Conservation (phyloP, 30 jellyfish, hydroid and myxozoan species). For the Aurelia aurita region DNA sequence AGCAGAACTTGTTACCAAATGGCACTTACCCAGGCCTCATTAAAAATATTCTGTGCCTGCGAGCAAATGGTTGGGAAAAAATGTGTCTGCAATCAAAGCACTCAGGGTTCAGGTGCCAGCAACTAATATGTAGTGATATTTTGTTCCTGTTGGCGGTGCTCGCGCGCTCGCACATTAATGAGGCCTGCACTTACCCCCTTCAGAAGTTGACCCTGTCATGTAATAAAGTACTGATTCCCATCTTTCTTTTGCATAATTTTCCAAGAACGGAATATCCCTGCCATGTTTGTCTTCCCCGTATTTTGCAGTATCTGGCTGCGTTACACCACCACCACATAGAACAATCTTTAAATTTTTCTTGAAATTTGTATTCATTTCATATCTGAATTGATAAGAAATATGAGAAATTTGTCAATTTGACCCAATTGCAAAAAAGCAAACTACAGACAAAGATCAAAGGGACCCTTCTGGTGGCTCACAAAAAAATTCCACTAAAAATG, state of each 20-base stretch:
- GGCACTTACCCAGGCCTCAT: too few species aligned
- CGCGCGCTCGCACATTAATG: too few species aligned
- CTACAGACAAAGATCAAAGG: too few species aligned
- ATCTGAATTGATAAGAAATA: slow-evolving; percentile 21
- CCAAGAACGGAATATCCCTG: slow-evolving; percentile 89
- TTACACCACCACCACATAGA: slow-evolving; percentile 94
- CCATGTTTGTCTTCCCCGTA: slow-evolving; percentile 97
- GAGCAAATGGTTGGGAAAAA: too few species aligned
- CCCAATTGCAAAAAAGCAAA: neutral
- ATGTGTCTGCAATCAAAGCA: too few species aligned
- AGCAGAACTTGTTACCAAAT: too few species aligned
- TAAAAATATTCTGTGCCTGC: too few species aligned
- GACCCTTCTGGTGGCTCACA: too few species aligned
- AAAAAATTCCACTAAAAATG: too few species aligned
- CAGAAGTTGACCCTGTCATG: slow-evolving; percentile 96
- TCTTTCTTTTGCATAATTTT: slow-evolving; percentile 94
- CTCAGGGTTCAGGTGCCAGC: too few species aligned
- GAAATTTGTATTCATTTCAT: slow-evolving; percentile 78
- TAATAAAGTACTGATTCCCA: slow-evolving; percentile 96
- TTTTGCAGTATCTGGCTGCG: slow-evolving; percentile 88
- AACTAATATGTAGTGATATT: too few species aligned
- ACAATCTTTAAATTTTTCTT: slow-evolving; percentile 80
- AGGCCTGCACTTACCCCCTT: slow-evolving; percentile 47
- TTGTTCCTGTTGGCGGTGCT: too few species aligned
- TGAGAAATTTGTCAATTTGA: neutral